A percentile compares a stretch with the other conserved stretches of the same genome.
These are phyloP conservation scores for Patella ulyssiponensis DNA, from an alignment of 2,888 invertebrate species.

Conservation along the genomic window DNA sequence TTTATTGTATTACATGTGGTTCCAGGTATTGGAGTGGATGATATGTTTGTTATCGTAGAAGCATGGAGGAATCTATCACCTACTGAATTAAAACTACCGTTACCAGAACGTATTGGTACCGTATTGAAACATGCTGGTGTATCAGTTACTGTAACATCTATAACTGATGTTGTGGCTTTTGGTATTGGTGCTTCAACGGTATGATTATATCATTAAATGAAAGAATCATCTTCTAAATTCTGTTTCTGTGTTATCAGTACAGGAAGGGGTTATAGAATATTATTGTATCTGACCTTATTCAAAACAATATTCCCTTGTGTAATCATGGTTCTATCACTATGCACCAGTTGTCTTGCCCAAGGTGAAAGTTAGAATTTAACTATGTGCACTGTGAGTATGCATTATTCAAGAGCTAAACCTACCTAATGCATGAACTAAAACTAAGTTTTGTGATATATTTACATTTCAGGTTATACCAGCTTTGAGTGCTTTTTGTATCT, in stretches of 20 bases:
- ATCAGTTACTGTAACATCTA: slow-evolving; percentile 86
- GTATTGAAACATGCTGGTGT: slow-evolving; percentile 80
- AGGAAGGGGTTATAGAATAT: too few relatives aligned
- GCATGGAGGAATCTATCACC: slow-evolving; percentile 56
- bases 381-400: too few relatives aligned
- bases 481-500: slow-evolving; percentile 86
- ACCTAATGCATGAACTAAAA: too few relatives aligned
- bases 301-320: too few relatives aligned
- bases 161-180: slow-evolving; percentile 86
- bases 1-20: not conserved
- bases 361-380: too few relatives aligned
- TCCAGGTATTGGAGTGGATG: slow-evolving; percentile 78
- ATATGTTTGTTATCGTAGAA: slow-evolving; percentile 86
- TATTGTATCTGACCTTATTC: too few relatives aligned
- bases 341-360: too few relatives aligned
- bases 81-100: slow-evolving; percentile 42
- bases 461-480: slow-evolving; percentile 81
- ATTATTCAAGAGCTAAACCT: too few relatives aligned
- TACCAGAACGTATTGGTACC: slow-evolving; percentile 52
- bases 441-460: too few relatives aligned
- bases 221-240: too few relatives aligned
- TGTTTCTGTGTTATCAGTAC: too few relatives aligned
- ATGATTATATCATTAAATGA: slow-evolving; percentile 53
- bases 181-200: slow-evolving; percentile 85
- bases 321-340: too few relatives aligned